These are phyloP conservation scores for Amblyopsis hoosieri DNA, from an alignment of 2,797 vertebrate species.

Conservation along the genomic window DNA sequence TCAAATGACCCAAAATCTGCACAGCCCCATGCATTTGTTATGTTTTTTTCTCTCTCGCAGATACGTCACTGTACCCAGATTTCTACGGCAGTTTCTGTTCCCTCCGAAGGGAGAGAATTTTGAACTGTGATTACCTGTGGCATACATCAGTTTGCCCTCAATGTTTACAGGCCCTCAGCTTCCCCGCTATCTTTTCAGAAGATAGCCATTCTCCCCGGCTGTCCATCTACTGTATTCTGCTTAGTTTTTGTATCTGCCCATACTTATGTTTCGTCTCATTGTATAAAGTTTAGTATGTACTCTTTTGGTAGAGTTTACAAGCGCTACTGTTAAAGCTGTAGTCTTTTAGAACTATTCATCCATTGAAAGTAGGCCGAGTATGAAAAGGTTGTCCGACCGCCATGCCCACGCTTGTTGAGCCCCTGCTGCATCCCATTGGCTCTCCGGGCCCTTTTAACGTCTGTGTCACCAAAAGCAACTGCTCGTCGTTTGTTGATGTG, in stretches of 20 bases:
- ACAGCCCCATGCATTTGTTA: no score
- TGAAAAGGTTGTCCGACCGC: slow-evolving; percentile 12
- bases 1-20: background rate
- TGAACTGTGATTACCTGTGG: slow-evolving; percentile 22
- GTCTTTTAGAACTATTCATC: background rate
- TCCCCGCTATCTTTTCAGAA: slow-evolving; percentile 29
- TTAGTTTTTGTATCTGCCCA: slow-evolving; percentile 32
- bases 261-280: slow-evolving; percentile 17
- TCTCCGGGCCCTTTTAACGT: slow-evolving; percentile 59
- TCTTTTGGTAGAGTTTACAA: background rate
- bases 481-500: slow-evolving; percentile 53
- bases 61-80: slow-evolving; percentile 16
- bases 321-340: slow-evolving; percentile 22
- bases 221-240: slow-evolving; percentile 14
- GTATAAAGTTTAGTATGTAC: slow-evolving; percentile 21
- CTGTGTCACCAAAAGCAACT: slow-evolving; percentile 34
- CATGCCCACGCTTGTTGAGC: no score
- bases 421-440: slow-evolving; percentile 30
- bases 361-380: background rate
- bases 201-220: slow-evolving; percentile 11
- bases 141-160: slow-evolving; percentile 52
- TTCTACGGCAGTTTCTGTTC: slow-evolving; percentile 9
- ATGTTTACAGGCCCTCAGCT: slow-evolving; percentile 46
- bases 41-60: background rate
- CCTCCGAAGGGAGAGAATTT: slow-evolving; percentile 45